These are phyloP conservation scores for Eristalis tenax DNA, from an alignment of 2,888 invertebrate genomes.

Conservation along the genomic window DNA sequence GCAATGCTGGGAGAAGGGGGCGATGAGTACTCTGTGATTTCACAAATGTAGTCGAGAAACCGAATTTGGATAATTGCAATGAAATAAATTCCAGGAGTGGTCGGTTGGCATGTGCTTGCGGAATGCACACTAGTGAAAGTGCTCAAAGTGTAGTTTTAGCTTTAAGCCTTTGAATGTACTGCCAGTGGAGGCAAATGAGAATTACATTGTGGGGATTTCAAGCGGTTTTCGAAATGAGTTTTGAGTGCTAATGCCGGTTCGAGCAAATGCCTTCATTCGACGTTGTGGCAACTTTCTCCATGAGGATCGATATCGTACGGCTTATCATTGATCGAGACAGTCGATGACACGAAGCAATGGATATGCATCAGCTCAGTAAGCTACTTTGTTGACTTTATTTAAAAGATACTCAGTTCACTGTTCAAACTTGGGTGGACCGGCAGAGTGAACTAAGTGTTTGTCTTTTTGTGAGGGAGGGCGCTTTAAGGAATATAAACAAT, in stretches of 20 bases:
- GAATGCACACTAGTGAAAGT: background rate
- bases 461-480: no score
- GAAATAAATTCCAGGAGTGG: background rate
- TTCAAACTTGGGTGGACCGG: no score
- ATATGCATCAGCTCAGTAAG: no score
- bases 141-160: background rate
- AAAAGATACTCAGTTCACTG: no score
- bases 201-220: background rate
- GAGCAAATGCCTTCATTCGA: background rate
- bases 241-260: background rate
- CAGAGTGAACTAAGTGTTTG: no score
- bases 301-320: no score
- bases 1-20: no score
- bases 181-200: background rate
- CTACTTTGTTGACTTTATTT: no score
- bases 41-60: background rate
- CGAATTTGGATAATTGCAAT: background rate
- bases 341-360: no score
- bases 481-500: no score
- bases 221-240: background rate
- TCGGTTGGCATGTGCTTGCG: background rate
- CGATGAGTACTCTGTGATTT: background rate
- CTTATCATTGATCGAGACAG: no score
- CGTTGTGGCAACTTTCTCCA: background rate
- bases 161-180: background rate